Conservation (phyloP, 2,888 invertebrate species). For the Philereme transversata region DNA sequence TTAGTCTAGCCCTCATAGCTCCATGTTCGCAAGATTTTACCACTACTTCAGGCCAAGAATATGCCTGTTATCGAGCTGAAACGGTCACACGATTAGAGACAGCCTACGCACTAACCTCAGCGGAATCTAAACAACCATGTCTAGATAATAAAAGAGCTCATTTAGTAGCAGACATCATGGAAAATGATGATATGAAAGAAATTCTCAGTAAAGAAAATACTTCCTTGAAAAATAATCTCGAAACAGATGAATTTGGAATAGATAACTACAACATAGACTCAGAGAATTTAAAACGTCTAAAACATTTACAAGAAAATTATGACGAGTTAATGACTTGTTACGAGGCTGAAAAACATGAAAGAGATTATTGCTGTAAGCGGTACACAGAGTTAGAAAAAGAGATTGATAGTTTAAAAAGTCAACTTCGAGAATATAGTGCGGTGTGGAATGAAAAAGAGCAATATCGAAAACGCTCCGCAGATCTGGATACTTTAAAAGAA, state of each 20-base stretch:
- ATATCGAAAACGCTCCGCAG: slow-evolving; percentile 66
- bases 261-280: slow-evolving; percentile 59
- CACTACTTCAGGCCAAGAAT: slow-evolving; percentile 41
- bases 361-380: slow-evolving; percentile 54
- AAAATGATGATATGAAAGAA: slow-evolving; percentile 74
- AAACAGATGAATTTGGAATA: slow-evolving; percentile 41
- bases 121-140: slow-evolving; percentile 46
- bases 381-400: slow-evolving; percentile 68
- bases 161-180: slow-evolving; percentile 75
- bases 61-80: slow-evolving; percentile 65
- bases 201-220: slow-evolving; percentile 60
- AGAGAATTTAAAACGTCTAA: slow-evolving; percentile 67
- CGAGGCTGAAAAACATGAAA: slow-evolving; percentile 69
- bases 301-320: slow-evolving; percentile 67
- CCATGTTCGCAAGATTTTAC: slow-evolving; percentile 64
- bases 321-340: slow-evolving; percentile 68
- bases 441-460: slow-evolving; percentile 76
- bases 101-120: slow-evolving; percentile 57
- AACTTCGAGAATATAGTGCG: slow-evolving; percentile 65
- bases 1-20: slow-evolving; percentile 68
- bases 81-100: slow-evolving; percentile 52
- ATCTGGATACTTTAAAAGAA: slow-evolving; percentile 69
- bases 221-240: slow-evolving; percentile 42
- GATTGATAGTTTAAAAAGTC: slow-evolving; percentile 54
- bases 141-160: slow-evolving; percentile 68